Conservation (phyloP, 2,888 invertebrate species). For the Nephrotoma flavescens region DNA sequence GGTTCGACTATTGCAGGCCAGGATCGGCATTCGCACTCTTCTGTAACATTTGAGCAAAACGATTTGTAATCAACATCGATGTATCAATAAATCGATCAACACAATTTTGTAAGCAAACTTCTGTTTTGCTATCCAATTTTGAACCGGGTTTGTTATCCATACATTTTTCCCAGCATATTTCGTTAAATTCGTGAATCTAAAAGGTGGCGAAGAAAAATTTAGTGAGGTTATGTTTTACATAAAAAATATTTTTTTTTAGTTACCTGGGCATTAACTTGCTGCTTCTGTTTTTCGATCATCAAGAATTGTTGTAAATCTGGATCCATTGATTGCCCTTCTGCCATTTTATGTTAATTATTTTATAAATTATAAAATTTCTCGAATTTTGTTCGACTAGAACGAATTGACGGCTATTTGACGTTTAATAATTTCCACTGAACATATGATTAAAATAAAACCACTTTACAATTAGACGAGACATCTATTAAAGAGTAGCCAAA, state of each 20-base stretch:
- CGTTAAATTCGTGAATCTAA: slow-evolving; percentile 84
- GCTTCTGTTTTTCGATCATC: slow-evolving; percentile 73
- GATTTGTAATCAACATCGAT: slow-evolving; percentile 70
- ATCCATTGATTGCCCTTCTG: slow-evolving; percentile 27
- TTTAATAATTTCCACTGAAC: background rate
- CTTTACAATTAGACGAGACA: background rate
- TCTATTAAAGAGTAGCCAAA: background rate
- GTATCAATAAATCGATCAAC: slow-evolving; percentile 91
- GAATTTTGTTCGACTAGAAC: background rate
- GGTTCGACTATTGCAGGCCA: background rate
- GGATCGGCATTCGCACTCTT: slow-evolving; percentile 34
- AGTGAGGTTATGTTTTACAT: slow-evolving; percentile 12
- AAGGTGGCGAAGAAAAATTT: slow-evolving; percentile 19
- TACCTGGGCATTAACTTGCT: slow-evolving; percentile 81
- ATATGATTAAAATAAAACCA: background rate
- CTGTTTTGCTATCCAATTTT: slow-evolving; percentile 76
- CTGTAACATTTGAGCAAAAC: slow-evolving; percentile 79
- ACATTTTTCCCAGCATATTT: slow-evolving; percentile 93
- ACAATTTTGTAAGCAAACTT: slow-evolving; percentile 82
- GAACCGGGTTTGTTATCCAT: slow-evolving; percentile 69
- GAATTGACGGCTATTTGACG: background rate
- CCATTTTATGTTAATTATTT: background rate
- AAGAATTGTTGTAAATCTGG: slow-evolving; percentile 73
- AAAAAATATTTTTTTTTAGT: slow-evolving; percentile 11
- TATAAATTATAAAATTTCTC: background rate